A percentile compares a stretch with the other conserved stretches of the same genome.
Conservation (phyloP, 2,888 invertebrate genomes). For the Caenorhabditis sulstoni region DNA sequence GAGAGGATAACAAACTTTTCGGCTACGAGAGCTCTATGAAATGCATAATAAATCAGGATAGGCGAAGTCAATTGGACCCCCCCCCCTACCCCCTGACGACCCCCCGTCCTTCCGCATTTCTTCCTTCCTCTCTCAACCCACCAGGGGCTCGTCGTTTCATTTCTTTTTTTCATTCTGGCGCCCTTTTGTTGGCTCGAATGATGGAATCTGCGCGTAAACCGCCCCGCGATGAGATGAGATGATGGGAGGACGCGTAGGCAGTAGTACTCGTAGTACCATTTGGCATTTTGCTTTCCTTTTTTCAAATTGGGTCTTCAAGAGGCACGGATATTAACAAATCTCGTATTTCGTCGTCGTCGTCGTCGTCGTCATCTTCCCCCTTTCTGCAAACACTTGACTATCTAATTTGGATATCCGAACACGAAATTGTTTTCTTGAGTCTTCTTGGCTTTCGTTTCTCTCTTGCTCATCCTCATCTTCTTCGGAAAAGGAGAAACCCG, state of each 20-base stretch:
- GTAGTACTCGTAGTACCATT: slow-evolving; percentile 25
- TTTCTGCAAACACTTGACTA: slow-evolving; percentile 52
- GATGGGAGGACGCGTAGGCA: slow-evolving; percentile 20
- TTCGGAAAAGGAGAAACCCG: too few species aligned
- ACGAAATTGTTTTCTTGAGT: slow-evolving; percentile 29
- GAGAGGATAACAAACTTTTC: background rate
- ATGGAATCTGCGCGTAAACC: slow-evolving; percentile 31
- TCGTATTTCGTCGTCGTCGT: slow-evolving; percentile 4
- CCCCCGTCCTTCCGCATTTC: slow-evolving; percentile 5
- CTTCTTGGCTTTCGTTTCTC: too few species aligned
- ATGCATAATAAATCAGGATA: slow-evolving; percentile 50
- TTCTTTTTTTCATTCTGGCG: slow-evolving; percentile 3
- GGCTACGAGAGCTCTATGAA: slow-evolving; percentile 26
- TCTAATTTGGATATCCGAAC: slow-evolving; percentile 42
- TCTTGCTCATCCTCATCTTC: too few species aligned
- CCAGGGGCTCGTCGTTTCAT: background rate
- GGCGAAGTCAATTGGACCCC: background rate
- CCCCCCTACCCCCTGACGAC: slow-evolving; percentile 7
- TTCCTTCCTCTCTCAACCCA: slow-evolving; percentile 2
- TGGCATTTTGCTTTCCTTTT: slow-evolving; percentile 11
- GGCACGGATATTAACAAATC: slow-evolving; percentile 27
- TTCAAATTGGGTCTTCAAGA: slow-evolving; percentile 33
- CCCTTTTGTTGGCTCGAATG: slow-evolving; percentile 3
- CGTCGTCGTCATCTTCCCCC: background rate
- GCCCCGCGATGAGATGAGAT: slow-evolving; percentile 17